phyloP scores from a whole-genome alignment of 2,797 vertebrate species.

The Todus mexicanus region DNA sequence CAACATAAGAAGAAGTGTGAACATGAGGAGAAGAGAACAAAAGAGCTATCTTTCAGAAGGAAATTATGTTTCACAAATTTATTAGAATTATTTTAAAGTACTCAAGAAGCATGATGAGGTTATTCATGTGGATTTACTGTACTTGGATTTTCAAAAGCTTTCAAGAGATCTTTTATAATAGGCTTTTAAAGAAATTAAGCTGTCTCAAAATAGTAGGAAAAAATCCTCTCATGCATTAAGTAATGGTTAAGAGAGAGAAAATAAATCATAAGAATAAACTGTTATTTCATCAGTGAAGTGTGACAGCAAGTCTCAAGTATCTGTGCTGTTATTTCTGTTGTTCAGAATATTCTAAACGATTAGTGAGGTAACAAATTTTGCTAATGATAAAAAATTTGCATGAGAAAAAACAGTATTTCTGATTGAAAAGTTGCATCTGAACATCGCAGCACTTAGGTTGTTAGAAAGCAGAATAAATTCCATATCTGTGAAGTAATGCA shows the following conservation, averaged over 20 bases:
- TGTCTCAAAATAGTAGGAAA: constrained; percentile 29
- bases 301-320: background rate
- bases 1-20: background rate
- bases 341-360: background rate
- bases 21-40: background rate
- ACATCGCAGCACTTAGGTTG: background rate
- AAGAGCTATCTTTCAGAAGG: background rate
- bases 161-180: constrained; percentile 1
- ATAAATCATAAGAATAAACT: background rate
- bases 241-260: background rate
- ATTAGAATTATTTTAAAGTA: constrained; percentile 5
- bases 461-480: background rate
- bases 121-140: background rate
- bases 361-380: background rate
- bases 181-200: constrained; percentile 39
- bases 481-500: background rate
- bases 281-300: background rate
- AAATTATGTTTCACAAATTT: background rate
- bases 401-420: background rate
- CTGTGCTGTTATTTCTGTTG: background rate
- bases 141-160: constrained; percentile 37
- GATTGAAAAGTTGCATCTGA: background rate
- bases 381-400: background rate
- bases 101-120: background rate
- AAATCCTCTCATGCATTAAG: background rate